phyloP scores from a whole-genome alignment of 2,113 vertebrate genomes.

The Epinephelus cyanopodus region DNA sequence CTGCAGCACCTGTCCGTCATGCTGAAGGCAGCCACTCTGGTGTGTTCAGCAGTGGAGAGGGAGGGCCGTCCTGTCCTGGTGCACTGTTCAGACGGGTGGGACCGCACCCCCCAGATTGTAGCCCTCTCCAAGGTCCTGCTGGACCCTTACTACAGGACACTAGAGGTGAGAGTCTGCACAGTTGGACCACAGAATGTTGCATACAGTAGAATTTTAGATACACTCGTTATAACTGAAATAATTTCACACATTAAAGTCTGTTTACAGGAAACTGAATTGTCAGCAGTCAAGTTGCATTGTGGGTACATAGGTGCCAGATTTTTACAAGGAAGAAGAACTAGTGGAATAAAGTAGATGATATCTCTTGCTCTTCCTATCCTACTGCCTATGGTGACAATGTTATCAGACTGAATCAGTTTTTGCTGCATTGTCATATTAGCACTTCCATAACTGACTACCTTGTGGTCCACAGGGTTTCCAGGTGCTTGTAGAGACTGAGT shows the following conservation, averaged over 20 bases:
- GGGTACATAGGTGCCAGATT: too few relatives aligned
- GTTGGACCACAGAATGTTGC: neutral
- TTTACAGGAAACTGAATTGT: too few relatives aligned
- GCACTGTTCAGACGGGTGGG: constrained; percentile 98
- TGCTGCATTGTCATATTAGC: neutral
- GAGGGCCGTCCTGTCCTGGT: constrained; percentile 96
- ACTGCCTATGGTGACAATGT: neutral
- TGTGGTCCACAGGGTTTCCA: constrained; percentile 91
- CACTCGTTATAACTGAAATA: neutral
- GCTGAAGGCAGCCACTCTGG: constrained; percentile 95
- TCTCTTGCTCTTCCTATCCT: neutral
- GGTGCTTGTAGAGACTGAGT: constrained; percentile 96
- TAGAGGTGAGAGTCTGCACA: constrained; percentile 86
- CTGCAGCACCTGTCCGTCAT: constrained; percentile 98
- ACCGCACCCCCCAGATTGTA: constrained; percentile 97
- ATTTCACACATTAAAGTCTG: neutral
- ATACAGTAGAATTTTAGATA: neutral
- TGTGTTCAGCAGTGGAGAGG: constrained; percentile 93
- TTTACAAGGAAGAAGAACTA: neutral
- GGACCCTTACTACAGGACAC: constrained; percentile 97
- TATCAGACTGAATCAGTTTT: neutral
- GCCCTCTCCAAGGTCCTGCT: constrained; percentile 94
- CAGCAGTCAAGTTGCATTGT: too few relatives aligned
- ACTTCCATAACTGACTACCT: neutral
- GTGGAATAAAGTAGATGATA: neutral